Evolutionary conservation across 2,113 vertebrate species (phyloP).

Genomic region (Sphyrna mokarran): DNA sequence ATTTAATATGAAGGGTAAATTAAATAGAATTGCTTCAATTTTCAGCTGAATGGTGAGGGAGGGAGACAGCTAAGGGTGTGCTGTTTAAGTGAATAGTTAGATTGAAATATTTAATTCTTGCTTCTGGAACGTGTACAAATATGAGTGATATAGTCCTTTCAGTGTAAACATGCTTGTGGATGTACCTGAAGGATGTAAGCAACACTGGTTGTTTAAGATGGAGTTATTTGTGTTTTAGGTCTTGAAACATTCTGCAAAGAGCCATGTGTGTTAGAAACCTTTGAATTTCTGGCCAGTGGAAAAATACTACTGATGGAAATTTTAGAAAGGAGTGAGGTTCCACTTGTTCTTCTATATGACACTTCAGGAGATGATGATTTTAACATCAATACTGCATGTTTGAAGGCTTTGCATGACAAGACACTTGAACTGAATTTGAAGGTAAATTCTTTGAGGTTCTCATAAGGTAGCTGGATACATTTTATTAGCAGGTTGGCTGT

Average conservation of each 20-base stretch:
- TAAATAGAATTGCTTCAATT: background rate
- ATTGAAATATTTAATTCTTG: background rate
- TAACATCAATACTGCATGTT: conserved; percentile 77
- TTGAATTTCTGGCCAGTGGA: conserved; percentile 67
- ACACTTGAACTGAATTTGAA: conserved; percentile 71
- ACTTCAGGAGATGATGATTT: conserved; percentile 82
- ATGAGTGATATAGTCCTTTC: background rate
- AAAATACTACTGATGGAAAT: conserved; percentile 84
- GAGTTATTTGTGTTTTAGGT: conserved; percentile 56
- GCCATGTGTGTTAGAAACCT: conserved; percentile 60
- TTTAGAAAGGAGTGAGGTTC: conserved; percentile 62
- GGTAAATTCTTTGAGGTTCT: conserved; percentile 52
- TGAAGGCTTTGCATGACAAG: conserved; percentile 71
- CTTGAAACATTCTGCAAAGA: conserved; percentile 74
- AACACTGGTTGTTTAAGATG: conserved; percentile 14
- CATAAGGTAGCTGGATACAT: background rate
- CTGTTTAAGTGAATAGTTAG: background rate
- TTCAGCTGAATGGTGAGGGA: background rate
- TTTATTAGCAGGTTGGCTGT: background rate
- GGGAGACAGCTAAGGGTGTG: background rate
- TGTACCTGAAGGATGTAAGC: background rate
- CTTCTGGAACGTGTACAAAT: background rate
- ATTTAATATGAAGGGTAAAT: background rate
- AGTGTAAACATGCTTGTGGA: background rate
- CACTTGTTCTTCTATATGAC: conserved; percentile 78